Evolutionary conservation across 2,113 vertebrate genomes (phyloP), one percentile per base, ranked within the genome.

Genomic region (Ceyx melanurus): DNA sequence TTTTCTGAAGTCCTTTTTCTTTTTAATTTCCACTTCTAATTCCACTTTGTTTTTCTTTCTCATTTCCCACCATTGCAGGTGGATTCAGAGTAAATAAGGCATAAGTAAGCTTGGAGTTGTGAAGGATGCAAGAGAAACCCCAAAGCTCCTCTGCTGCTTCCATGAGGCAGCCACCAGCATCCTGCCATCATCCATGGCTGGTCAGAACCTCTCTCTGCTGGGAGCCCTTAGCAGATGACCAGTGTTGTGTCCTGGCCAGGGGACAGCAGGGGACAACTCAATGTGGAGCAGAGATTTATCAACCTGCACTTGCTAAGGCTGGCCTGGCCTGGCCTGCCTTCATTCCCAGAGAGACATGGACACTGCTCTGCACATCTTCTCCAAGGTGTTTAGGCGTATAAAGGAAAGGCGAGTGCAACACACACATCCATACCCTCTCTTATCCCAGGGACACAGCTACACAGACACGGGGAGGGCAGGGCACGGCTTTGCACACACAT

Each of bases 201-300:
- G 43, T 42, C 1, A 1, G 1, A 43, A 50, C 48, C 61, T 61
- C 29, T 18, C 15, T 86, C 37, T 46, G 43, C 66, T 16, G 51
- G 51, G 3, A 8, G 10, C 1, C 0, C 5, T 28, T 71, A 56
- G 53, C 74, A 48, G 62, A n/a, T 6, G 48, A 26, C 46, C 3
- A 21, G 40, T 37, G 33, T 0, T 56, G 50, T 51, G 54, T 16
- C 9, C 5, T 0, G 0, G 50, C 2, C 2, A 22, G 33, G 54
- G 62, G 60, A 70, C 43, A 48, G 46, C 0, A 7, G 31, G 37
- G 66, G 73, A 66, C 4, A 5, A 19, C 19, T 81, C 77, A 42
- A 0, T 7, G 33, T 2, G 3, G 31, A 78, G 65, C 75, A 71
- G 60, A 81, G 37, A 58, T 73, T 53, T 42, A 67, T 29, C 56